Percentiles rank a stretch among this genome's conserved stretches.
phyloP scores from a whole-genome alignment of 2,888 invertebrate species.

The Eristalinus sepulchralis region DNA sequence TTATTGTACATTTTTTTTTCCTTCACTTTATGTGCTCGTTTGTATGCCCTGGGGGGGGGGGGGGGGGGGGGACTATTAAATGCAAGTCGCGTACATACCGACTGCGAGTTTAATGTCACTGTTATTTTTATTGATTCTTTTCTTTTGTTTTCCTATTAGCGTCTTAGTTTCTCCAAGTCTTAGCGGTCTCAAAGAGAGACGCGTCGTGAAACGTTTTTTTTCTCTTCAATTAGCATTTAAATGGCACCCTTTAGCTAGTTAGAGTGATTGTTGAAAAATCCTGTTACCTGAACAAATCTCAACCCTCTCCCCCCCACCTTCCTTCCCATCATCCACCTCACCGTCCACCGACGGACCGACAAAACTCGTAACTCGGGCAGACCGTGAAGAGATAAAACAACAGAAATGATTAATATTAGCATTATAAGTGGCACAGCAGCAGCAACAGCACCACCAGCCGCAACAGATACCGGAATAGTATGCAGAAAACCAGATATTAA shows the following conservation, averaged over 20 bases:
- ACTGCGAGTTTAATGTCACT: neutral
- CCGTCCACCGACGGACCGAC: too few species aligned
- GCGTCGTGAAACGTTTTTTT: too few species aligned
- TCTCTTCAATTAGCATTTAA: neutral
- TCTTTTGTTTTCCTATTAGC: neutral
- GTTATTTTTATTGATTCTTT: neutral
- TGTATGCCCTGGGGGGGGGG: too few species aligned
- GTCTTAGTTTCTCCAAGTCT: neutral
- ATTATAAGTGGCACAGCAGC: neutral
- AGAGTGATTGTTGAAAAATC: neutral
- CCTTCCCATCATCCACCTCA: too few species aligned
- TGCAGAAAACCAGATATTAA: conserved; percentile 7
- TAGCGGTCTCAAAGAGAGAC: neutral
- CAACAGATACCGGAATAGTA: neutral
- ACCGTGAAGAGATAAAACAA: neutral
- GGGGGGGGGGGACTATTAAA: too few species aligned
- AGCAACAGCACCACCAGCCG: neutral
- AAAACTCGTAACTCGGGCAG: neutral
- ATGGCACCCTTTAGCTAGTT: neutral
- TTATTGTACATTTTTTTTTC: neutral
- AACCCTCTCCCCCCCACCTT: too few species aligned
- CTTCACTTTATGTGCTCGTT: neutral
- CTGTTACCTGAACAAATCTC: too few species aligned
- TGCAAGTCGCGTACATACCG: neutral
- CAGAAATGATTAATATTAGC: neutral